Base-by-base conservation (phyloP, 2,797 vertebrate genomes). In the Falco cherrug region DNA sequence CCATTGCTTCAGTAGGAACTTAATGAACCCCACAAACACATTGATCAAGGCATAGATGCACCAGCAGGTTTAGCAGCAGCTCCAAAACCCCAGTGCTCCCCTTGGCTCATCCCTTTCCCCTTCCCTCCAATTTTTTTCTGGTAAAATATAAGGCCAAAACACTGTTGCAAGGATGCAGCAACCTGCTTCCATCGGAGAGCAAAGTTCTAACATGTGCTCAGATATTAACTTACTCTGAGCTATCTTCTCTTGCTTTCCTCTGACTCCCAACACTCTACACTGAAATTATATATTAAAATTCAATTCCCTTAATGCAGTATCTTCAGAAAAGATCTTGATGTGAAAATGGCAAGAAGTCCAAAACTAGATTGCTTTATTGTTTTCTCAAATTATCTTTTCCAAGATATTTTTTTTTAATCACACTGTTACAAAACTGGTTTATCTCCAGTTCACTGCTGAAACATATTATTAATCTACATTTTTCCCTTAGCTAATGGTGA, bases 251-350 rank as follows among this genome's bases (percentile, higher is more conserved):
- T 63, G 37, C 53, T 75, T 93, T 88, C 41, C 68, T 78, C 70
- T 90, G 84, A 82, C 28, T 93, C 81, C 56, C 74, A 91, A 51
- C 54, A 95, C 74, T 90, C 84, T 25, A 61, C 25, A 39, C 21
- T 48, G 71, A 83, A 93, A 80, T 80, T 11, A 84, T 21, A 31
- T 17, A 77, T 92, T 89, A 83, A 92, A 94, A 94, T 89, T 87
- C 48, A 81, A n/a, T 86, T 91, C 47, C 35, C 43, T 53, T 92
- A 84, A 54, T 63, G 24, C 39, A 6, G 0, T 50, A 89, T 87
- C 84, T 93, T 89, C 35, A 87, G 61, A 83, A 80, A 83, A 93
- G 41, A 59, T 87, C 64, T 92, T 85, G 81, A 88, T 83, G 47
- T 51, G 53, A 89, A 93, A 95, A 87, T 9, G 17, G 61, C 63